Evolutionary conservation across 2,888 invertebrate species (phyloP), one percentile per base, ranked within the genome.

Genomic region (Drosophila sordidula): DNA sequence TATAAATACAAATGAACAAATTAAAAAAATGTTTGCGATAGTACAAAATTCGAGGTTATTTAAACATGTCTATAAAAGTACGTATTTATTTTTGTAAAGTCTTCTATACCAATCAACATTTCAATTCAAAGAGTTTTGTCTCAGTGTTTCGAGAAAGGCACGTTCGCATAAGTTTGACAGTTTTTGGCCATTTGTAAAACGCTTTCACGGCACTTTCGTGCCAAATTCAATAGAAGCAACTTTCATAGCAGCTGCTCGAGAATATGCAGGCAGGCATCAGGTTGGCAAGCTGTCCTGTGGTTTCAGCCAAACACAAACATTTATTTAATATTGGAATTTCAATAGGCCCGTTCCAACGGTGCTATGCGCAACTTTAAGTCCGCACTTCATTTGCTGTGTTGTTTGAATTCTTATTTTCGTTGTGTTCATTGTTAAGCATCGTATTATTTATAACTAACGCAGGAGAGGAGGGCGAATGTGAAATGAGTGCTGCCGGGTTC

Each of bases 381-480:
- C 32, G 34, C 25, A 61, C 46, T 55, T 75, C 58, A 68, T 75
- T 75, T 72, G 67, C 71, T 62, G 67, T 70, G 56, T 55, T 59
- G 46, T 56, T 52, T 9, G 29, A 26, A 63, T 42, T 63, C 11
- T 36, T 32, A 36, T 16, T 72, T 38, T 58, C 32, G 26, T 45
- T 55, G 25, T 26, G 55, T 16, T 57, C 51, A 14, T 47, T 59
- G 61, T 61, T 54, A 47, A 75, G 67, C 69, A 67, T 55, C 66
- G 70, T 70, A 75, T 81, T 79, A 84, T 80, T 73, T 78, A 66
- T 68, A 74, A 59, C 75, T 51, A 61, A 67, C 70, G 54, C 62
- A 29, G 26, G 9, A 41, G 46, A 32, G 55, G 39, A 12, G 11
- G 4, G 46, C 49, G 57, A 51, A 29, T 46, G 50, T 57, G 38